Evolutionary conservation across 2,888 invertebrate species (phyloP), one percentile per base, ranked within the genome.

Genomic region (Epicampocera succincta): DNA sequence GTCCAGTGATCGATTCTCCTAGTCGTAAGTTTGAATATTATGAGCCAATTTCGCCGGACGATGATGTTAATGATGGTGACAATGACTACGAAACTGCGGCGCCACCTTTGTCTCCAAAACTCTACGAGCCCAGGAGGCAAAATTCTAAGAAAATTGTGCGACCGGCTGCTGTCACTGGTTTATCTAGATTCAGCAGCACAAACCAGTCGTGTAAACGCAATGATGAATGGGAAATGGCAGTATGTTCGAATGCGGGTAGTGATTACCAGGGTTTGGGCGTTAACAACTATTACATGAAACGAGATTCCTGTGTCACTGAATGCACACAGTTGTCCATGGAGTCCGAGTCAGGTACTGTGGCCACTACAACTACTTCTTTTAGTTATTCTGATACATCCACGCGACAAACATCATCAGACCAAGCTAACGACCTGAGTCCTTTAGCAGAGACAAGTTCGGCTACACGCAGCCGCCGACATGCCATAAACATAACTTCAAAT

Each of bases 401-500:
- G 38, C 54, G 61, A 5, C 81, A 81, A 68, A 69, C 66, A 6
- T 73, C 84, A 6, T 71, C 84, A n/a, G 81, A 71, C 38, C 80
- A 73, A 38, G 38, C 76, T 6, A 74, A 78, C 48, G 76, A 83
- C 11, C 29, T 48, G 6, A 73, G 60, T 65, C 29, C 84, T 0
- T 46, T 78, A 17, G 25, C 54, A 17, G 65, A 83, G 56, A 56
- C 75, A 42, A 58, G 38, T 21, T 52, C 63, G 44, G 15, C 54
- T 1, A 69, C 42, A 15, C 80, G 81, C 4, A 86, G 89, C 74
- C 88, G 91, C 0, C 86, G 91, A 0, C 90, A 91, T 84, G 91
- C 91, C 42, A 91, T 91, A 72, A 91, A 91, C 79, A 91, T 91
- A 61, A 91, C 91, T 40, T 90, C 91, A n/a, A 91, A 91, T 87